A percentile compares a stretch with the other conserved stretches of the same genome.
Evolutionary conservation across 2,113 vertebrate species (phyloP).

Genomic region (Zosterops pallidus): DNA sequence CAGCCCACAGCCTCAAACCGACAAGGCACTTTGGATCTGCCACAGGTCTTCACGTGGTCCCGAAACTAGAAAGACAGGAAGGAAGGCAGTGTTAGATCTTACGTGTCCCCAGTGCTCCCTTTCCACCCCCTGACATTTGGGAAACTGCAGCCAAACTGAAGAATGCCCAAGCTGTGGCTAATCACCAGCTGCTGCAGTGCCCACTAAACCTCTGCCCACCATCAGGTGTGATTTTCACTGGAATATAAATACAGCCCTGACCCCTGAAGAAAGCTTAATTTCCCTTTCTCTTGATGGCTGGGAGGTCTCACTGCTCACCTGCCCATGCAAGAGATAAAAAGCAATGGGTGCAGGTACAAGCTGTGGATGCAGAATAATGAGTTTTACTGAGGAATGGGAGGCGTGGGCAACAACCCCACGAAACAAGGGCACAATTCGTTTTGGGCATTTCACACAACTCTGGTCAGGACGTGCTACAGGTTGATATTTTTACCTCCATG

Average conservation of each 20-base stretch:
- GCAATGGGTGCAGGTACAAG: neutral
- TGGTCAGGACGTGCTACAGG: neutral
- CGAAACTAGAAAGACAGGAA: slow-evolving; percentile 75
- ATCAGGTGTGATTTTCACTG: neutral
- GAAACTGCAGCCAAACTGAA: neutral
- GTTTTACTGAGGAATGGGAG: neutral
- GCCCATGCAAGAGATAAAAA: neutral
- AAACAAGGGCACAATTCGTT: neutral
- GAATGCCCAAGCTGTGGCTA: neutral
- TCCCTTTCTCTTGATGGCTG: neutral
- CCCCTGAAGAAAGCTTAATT: neutral
- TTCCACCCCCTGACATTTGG: neutral
- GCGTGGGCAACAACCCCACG: neutral
- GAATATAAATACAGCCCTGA: neutral
- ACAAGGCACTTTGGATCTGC: slow-evolving; percentile 81
- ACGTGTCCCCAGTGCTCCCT: neutral
- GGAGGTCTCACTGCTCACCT: neutral
- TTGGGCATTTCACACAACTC: neutral
- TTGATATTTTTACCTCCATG: neutral
- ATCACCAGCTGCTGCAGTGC: neutral
- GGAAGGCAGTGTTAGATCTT: neutral
- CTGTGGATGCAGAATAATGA: neutral
- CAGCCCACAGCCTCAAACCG: slow-evolving; percentile 85
- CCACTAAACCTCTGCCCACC: neutral
- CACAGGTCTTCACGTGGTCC: slow-evolving; percentile 82